Conservation (phyloP, 2,797 vertebrate genomes). For the Rhinophrynus dorsalis region DNA sequence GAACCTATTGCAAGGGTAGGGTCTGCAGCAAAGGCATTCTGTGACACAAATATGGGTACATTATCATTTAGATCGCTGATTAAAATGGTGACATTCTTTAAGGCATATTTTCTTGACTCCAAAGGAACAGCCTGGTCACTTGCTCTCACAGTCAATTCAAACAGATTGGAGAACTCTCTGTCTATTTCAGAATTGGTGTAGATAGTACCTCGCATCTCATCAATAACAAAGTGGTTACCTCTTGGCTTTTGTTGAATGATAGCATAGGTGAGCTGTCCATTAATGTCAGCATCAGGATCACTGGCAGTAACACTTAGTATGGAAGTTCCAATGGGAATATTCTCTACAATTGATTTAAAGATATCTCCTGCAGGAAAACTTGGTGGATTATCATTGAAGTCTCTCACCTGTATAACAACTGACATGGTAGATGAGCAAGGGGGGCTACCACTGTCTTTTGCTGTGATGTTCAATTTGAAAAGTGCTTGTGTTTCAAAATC, state of each 20-base stretch:
- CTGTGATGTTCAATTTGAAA: constrained; percentile 92
- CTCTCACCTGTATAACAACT: constrained; percentile 88
- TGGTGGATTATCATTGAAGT: constrained; percentile 96
- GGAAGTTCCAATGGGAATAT: constrained; percentile 85
- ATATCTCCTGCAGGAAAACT: constrained; percentile 89
- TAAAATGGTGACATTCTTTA: constrained; percentile 95
- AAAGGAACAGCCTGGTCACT: constrained; percentile 87
- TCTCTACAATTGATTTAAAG: constrained; percentile 94
- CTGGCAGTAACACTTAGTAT: constrained; percentile 86
- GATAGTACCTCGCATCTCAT: constrained; percentile 80
- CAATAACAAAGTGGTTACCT: constrained; percentile 87
- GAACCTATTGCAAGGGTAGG: constrained; percentile 88
- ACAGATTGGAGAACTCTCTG: constrained; percentile 92
- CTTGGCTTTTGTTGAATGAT: constrained; percentile 90
- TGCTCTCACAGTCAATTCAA: constrained; percentile 93
- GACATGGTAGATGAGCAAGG: constrained; percentile 88
- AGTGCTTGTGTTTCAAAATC: constrained; percentile 94
- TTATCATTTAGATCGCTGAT: constrained; percentile 96
- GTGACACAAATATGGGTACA: constrained; percentile 84
- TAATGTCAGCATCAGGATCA: constrained; percentile 94
- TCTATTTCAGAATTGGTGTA: constrained; percentile 88
- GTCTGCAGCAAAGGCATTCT: constrained; percentile 90
- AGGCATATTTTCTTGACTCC: constrained; percentile 86
- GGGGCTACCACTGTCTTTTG: constrained; percentile 88
- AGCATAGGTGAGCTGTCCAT: constrained; percentile 87